Base-by-base conservation (phyloP, 2,113 vertebrate genomes). In the Cercopithecus mona region DNA sequence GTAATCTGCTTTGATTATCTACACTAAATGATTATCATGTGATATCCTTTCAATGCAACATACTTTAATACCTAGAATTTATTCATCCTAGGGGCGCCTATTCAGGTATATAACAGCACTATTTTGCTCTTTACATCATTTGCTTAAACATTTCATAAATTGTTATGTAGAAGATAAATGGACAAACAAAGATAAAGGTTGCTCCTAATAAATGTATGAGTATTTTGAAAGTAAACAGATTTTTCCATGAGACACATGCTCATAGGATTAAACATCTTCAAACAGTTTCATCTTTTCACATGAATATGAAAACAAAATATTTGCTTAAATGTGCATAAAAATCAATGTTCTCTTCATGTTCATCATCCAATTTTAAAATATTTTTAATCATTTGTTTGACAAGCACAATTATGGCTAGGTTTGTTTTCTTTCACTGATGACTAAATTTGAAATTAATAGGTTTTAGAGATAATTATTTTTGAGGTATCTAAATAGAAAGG, bases 261-360 rank as follows among this genome's bases (percentile, higher is more conserved):
- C 68, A 72, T 10, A 72, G 25, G 27, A 73, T 90, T 50, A 90
- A 80, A 50, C 35, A 89, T 85, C 73, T 38, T 93, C 50, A 94
- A 91, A 50, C 35, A 40, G 38, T 73, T 79, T 93, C 85, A 86
- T n/a, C 8, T 66, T 23, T 95, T 97, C 57, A 80, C n/a, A 95
- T 95, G 68, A 95, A 64, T 93, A 85, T 25, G 35, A 27, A 45
- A 48, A 59, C 35, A 97, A 70, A 12, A 90, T 6, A 78, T 76
- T 90, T 95, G 35, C 59, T 88, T 78, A 94, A 90, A 94, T 79
- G 8, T 64, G 32, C 61, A 96, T 93, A 93, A 95, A 88, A 92
- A 78, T 70, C 32, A 91, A 83, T 88, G 40, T 35, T 93, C 10
- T 91, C 38, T 87, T 90, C 59, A 61, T 90, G 13, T 68, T 91